Base-by-base conservation (phyloP, 2,113 vertebrate genomes). In the Holacanthus passer region DNA sequence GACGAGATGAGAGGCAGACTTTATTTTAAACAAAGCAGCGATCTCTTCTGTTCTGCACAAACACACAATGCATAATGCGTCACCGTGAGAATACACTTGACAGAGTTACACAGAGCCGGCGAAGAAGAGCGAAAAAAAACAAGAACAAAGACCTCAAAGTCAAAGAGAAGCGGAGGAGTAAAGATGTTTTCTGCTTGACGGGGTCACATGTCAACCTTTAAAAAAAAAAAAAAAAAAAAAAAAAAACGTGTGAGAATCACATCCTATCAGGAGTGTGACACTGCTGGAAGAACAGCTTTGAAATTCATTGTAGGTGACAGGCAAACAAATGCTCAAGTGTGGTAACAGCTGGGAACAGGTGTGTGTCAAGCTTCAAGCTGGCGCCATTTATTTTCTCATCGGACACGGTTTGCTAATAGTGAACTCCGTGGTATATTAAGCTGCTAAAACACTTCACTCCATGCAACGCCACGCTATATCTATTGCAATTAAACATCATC, bases 291-390 rank as follows among this genome's bases (percentile, higher is more conserved):
- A 88, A 82, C 79, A 67, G 87, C 78, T 85, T 86, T 87, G 86
- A 88, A 80, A 87, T 72, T 74, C 69, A 82, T 63, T 32, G 53
- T 83, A 65, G 88, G 87, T 91, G 91, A 91, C 88, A 92, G 77
- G 79, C 77, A 89, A 91, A 91, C 84, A 84, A 86, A 83, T 71
- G 50, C 72, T 76, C n/a, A 24, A 65, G 77, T 76, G 83, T 55
- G 88, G 81, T 83, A 88, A 77, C 82, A 84, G 85, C 87, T 77
- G 83, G 73, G 82, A 91, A 90, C 87, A 87, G 86, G 81, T 89
- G 89, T 73, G 92, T 87, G 86, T 90, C 86, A 65, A 27, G 81
- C 73, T 65, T 80, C 85, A 79, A 85, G 81, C 86, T 68, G 88
- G 50, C 77, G 69, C 83, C 71, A 87, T 79, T 90, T 81, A 87